Percentiles rank a stretch among this genome's conserved stretches.
phyloP scores from a whole-genome alignment of 1,140 invertebrate genomes.

The Catajapyx aquilonaris region DNA sequence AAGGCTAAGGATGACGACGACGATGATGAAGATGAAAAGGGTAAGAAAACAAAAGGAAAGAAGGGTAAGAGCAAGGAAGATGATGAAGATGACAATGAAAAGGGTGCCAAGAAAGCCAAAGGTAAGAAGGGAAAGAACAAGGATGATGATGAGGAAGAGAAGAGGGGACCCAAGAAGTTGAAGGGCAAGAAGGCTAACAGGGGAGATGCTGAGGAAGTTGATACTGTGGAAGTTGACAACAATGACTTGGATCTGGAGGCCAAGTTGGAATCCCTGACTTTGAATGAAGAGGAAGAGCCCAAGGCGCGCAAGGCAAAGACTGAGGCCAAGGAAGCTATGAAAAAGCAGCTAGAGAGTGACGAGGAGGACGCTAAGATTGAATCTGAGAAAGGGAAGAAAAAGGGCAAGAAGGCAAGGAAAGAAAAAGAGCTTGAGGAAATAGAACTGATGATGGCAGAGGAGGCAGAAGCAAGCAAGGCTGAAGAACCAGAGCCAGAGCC shows the following conservation, averaged over 20 bases:
- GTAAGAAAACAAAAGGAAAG: constrained; percentile 1
- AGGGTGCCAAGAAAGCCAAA: constrained; percentile 9
- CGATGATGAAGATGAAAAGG: constrained; percentile 9
- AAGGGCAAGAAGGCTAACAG: constrained; percentile 10
- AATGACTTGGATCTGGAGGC: constrained; percentile 2
- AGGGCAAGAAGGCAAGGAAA: constrained; percentile 3
- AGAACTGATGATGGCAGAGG: constrained; percentile 9
- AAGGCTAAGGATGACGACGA: constrained; percentile 20
- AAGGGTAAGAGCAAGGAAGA: constrained; percentile 3
- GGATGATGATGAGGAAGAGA: constrained; percentile 2
- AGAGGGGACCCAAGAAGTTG: constrained; percentile 12
- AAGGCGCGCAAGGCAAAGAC: too few relatives aligned
- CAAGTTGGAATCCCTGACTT: neutral
- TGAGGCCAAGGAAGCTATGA: constrained; percentile 11
- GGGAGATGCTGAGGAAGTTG: constrained; percentile 12
- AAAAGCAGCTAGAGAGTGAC: constrained; percentile 7
- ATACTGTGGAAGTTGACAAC: constrained; percentile 1
- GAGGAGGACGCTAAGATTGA: constrained; percentile 13
- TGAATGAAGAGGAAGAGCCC: constrained; percentile 10
- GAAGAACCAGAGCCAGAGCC: constrained; percentile 5
- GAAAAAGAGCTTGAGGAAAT: constrained; percentile 3
- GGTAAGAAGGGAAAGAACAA: constrained; percentile 13
- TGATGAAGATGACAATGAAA: constrained; percentile 1
- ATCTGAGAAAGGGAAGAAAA: constrained; percentile 6
- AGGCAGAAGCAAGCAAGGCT: constrained; percentile 10